Evolutionary conservation across 1,140 invertebrate species (phyloP).

Genomic region (Drosophila auraria): DNA sequence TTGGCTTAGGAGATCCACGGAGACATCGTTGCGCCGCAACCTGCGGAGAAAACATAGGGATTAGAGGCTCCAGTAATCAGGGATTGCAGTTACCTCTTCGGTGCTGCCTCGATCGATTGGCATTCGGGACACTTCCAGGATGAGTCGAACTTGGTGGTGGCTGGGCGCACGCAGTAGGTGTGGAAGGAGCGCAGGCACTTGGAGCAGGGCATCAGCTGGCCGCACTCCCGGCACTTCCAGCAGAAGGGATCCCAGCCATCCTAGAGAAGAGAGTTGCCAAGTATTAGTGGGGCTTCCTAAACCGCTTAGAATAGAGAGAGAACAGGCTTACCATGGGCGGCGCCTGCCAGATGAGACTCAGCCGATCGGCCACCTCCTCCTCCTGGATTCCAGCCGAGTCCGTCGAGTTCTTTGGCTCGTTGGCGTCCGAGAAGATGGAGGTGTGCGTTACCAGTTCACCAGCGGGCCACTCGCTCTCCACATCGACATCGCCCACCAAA

Average conservation of each 20-base stretch:
- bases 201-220: constrained; percentile 88
- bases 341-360: constrained; percentile 52
- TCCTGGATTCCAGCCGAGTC: constrained; percentile 3
- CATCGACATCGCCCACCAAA: constrained; percentile 12
- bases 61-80: neutral
- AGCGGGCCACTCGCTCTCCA: constrained; percentile 18
- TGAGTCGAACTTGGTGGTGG: constrained; percentile 86
- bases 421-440: constrained; percentile 54
- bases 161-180: constrained; percentile 90
- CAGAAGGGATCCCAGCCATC: constrained; percentile 91
- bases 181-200: constrained; percentile 95
- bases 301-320: neutral
- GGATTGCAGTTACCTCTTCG: constrained; percentile 86
- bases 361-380: constrained; percentile 49
- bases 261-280: constrained; percentile 32
- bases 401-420: constrained; percentile 19
- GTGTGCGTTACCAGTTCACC: constrained; percentile 42
- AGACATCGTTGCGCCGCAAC: constrained; percentile 68
- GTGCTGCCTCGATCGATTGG: constrained; percentile 91
- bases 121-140: constrained; percentile 96
- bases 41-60: constrained; percentile 31
- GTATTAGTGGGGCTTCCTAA: neutral
- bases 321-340: constrained; percentile 61
- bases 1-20: constrained; percentile 75
- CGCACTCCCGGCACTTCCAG: constrained; percentile 93